Conservation (phyloP, 2,888 invertebrate species). For the Euphydryas editha region DNA sequence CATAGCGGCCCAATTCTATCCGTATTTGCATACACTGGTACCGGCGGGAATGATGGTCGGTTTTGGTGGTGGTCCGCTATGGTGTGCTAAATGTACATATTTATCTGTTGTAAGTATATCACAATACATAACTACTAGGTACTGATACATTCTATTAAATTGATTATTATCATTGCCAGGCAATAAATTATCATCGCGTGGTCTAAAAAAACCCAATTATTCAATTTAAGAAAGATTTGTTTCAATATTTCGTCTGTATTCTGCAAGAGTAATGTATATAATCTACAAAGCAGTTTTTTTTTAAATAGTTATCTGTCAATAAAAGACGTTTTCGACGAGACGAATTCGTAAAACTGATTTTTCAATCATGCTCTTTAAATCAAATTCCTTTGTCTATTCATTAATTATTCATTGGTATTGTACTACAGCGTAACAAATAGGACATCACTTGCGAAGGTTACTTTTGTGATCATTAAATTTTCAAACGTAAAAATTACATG, state of each 20-base stretch:
- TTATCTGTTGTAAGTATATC: slow-evolving; percentile 89
- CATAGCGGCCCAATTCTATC: slow-evolving; percentile 95
- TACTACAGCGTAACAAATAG: background rate
- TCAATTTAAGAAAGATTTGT: too few species aligned
- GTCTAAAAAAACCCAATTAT: too few species aligned
- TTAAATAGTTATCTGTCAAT: too few species aligned
- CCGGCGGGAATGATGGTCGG: slow-evolving; percentile 93
- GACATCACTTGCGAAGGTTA: slow-evolving; percentile 7
- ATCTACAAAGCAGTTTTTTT: too few species aligned
- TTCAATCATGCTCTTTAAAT: too few species aligned
- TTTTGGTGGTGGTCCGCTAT: slow-evolving; percentile 95
- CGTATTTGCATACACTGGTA: slow-evolving; percentile 91
- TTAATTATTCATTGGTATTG: background rate
- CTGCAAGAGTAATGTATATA: too few species aligned
- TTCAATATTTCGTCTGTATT: too few species aligned
- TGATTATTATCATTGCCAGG: background rate
- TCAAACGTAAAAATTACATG: slow-evolving; percentile 4
- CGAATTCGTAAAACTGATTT: too few species aligned
- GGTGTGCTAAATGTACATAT: slow-evolving; percentile 98
- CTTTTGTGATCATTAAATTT: slow-evolving; percentile 1
- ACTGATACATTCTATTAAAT: too few species aligned
- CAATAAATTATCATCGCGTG: too few species aligned
- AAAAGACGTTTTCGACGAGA: too few species aligned
- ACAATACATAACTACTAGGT: background rate
- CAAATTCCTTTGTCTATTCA: too few species aligned